Conservation (phyloP, 1,140 invertebrate genomes). For the Leptestheria dahalacensis region DNA sequence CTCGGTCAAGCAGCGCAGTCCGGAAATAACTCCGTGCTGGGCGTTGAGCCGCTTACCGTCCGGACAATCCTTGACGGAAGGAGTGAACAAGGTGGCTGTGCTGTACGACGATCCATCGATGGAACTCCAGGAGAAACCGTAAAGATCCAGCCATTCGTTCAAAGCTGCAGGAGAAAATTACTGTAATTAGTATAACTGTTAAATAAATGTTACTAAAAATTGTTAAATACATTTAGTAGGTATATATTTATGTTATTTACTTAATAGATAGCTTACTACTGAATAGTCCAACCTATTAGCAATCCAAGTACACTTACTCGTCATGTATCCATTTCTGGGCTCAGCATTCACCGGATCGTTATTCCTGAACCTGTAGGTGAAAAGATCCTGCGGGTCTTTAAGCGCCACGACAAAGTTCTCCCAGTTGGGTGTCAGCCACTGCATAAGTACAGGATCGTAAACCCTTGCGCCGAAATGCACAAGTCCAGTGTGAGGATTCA, state of each 20-base stretch:
- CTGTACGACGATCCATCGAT: conserved; percentile 71
- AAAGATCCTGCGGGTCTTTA: conserved; percentile 69
- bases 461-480: conserved; percentile 66
- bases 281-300: too few relatives aligned
- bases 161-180: conserved; percentile 39
- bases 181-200: background rate
- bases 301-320: conserved; percentile 33
- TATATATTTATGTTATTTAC: too few relatives aligned
- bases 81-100: conserved; percentile 18
- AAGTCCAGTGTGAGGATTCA: conserved; percentile 62
- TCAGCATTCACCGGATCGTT: conserved; percentile 80
- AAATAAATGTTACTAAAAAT: conserved; percentile 1
- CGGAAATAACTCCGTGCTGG: conserved; percentile 74
- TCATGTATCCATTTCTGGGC: conserved; percentile 52
- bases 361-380: conserved; percentile 78
- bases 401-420: conserved; percentile 62
- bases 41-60: conserved; percentile 28
- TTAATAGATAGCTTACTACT: too few relatives aligned
- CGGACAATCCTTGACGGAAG: conserved; percentile 38
- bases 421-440: conserved; percentile 90
- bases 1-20: conserved; percentile 69
- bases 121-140: conserved; percentile 68
- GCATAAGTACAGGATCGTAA: conserved; percentile 82
- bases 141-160: conserved; percentile 66
- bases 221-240: too few relatives aligned